A percentile compares a stretch with the other conserved stretches of the same genome.
Conservation (phyloP, 2,888 invertebrate genomes). For the Heliothis peltigera region DNA sequence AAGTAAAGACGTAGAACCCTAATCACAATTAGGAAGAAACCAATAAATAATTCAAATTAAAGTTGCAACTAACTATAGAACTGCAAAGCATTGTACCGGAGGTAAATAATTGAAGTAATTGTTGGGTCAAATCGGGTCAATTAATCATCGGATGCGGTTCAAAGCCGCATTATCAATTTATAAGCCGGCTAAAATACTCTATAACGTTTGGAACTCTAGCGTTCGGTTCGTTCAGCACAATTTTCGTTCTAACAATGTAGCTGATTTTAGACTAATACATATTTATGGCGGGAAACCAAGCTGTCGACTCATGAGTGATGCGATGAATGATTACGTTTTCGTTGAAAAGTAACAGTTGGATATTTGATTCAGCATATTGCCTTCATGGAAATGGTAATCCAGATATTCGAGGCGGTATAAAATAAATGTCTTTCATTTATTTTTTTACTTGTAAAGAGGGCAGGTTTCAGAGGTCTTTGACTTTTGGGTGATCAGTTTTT, state of each 20-base stretch:
- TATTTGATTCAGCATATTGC: not conserved
- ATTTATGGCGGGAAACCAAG: conserved; percentile 38
- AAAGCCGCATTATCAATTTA: conserved; percentile 81
- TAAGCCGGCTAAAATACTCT: conserved; percentile 76
- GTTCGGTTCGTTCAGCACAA: conserved; percentile 41
- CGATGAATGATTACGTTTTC: conserved; percentile 23
- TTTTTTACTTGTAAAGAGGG: not conserved
- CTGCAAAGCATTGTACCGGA: conserved; percentile 74
- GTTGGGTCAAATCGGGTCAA: conserved; percentile 87
- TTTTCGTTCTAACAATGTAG: conserved; percentile 48
- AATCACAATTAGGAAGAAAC: conserved; percentile 50
- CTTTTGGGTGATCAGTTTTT: too few relatives aligned
- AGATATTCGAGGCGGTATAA: not conserved
- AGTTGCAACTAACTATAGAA: conserved; percentile 65
- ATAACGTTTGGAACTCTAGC: conserved; percentile 59
- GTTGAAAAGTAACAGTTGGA: not conserved
- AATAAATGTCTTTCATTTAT: not conserved
- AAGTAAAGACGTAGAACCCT: conserved; percentile 7
- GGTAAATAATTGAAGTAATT: conserved; percentile 89
- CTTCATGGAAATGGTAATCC: not conserved
- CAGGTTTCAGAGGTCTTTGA: too few relatives aligned
- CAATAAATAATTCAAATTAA: conserved; percentile 70
- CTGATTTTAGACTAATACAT: conserved; percentile 50
- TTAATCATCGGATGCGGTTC: conserved; percentile 84
- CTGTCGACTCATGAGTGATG: conserved; percentile 32